Conservation (phyloP, 2,113 vertebrate genomes). For the Dascyllus trimaculatus region DNA sequence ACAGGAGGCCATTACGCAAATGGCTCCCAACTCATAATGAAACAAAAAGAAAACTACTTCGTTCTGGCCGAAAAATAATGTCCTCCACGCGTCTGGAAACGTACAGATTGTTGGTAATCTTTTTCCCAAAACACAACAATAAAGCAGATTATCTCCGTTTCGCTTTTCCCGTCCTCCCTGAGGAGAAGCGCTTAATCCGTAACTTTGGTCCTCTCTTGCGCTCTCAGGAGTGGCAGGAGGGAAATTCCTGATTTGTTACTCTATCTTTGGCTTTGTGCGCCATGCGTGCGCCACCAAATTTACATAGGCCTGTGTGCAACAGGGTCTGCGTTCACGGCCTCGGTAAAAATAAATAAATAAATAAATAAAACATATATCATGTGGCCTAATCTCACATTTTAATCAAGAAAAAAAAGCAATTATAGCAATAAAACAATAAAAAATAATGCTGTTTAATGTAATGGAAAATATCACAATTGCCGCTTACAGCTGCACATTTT, state of each 20-base stretch:
- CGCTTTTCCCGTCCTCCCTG: constrained; percentile 27
- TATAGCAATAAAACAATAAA: neutral
- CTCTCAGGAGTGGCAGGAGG: constrained; percentile 84
- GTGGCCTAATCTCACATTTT: too few species aligned
- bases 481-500: neutral
- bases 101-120: neutral
- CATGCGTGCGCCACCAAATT: constrained; percentile 77
- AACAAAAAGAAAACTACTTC: constrained; percentile 7
- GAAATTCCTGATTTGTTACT: constrained; percentile 87
- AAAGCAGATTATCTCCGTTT: constrained; percentile 27
- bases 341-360: neutral
- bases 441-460: neutral
- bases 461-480: neutral
- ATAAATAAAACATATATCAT: neutral
- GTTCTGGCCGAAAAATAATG: neutral
- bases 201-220: constrained; percentile 69
- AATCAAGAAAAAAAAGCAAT: too few species aligned
- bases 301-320: constrained; percentile 65
- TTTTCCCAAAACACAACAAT: neutral
- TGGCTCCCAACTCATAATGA: constrained; percentile 33
- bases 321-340: constrained; percentile 6
- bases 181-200: constrained; percentile 59
- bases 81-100: constrained; percentile 7
- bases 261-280: constrained; percentile 82
- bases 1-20: constrained; percentile 29